Conservation (phyloP, 2,113 vertebrate genomes). For the Cebus imitator region DNA sequence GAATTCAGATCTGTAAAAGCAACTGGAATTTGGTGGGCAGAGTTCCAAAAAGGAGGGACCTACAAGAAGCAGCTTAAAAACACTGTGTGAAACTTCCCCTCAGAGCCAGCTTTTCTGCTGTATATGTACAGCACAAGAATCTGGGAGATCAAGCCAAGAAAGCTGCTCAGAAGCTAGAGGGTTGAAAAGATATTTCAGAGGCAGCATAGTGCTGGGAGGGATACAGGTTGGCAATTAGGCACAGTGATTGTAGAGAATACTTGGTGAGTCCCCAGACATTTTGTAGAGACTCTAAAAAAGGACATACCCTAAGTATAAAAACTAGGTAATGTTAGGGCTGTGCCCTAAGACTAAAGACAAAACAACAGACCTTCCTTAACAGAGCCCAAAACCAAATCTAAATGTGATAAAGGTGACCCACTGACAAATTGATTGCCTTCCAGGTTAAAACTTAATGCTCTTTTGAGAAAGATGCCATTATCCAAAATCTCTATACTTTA, state of each 20-base stretch:
- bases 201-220: not conserved
- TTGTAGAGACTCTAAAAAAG: not conserved
- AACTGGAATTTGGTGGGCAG: not conserved
- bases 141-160: not conserved
- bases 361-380: not conserved
- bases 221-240: not conserved
- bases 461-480: not conserved
- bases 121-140: not conserved
- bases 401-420: not conserved
- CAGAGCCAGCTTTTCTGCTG: not conserved
- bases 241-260: not conserved
- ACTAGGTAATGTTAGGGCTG: not conserved
- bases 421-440: not conserved
- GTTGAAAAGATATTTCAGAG: not conserved
- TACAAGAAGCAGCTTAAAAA: not conserved
- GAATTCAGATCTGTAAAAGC: not conserved
- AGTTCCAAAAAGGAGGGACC: not conserved
- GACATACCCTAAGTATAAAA: not conserved
- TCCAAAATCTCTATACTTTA: not conserved
- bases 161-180: not conserved
- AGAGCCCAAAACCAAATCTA: not conserved
- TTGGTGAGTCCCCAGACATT: not conserved
- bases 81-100: not conserved
- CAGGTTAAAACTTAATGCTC: not conserved
- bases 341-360: not conserved